Base-by-base conservation (phyloP, 1,140 invertebrate species). In the Caenorhabditis tropicalis region DNA sequence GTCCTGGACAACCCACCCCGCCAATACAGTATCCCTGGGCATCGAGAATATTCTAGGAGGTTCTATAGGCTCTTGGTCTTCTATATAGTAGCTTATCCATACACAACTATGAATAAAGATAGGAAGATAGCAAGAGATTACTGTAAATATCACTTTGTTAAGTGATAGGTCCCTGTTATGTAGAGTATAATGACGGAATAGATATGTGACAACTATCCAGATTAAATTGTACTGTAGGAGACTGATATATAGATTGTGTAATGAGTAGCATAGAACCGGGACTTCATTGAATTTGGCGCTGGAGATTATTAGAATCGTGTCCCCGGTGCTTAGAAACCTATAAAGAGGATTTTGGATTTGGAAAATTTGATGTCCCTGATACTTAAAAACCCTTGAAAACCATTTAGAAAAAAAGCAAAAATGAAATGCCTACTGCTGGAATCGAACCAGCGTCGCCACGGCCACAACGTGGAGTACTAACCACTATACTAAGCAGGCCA, bases 381-480 rank as follows among this genome's bases (percentile, higher is more conserved):
- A n/a, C 53, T 56, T 2, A 56, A 24, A 27, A 56, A 6, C 29
- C 53, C 29, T 5, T 6, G 39, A 43, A 43, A 43, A 43, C 12
- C 39, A 6, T 27, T 21, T 12, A 27, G 2, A 29, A 27, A 27
- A 56, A 27, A 56, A 56, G 29, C 21, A 24, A 82, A 65, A 65
- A 65, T 19, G 16, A 65, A 36, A 33, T 65, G 58, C 58, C 58
- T 65, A 31, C 58, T 65, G 58, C 58, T 65, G 87, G 87, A 88
- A 88, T 88, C 87, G 87, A 88, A 88, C 87, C 87, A 74, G 85
- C 82, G 87, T 88, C 87, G 87, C 87, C 87, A 88, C 87, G 87
- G 87, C 87, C 87, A 88, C 87, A 88, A 88, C 87, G 87, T 88
- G 87, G 87, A 88, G 87, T 88, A 88, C 87, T 88, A 88, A 88